Evolutionary conservation across 2,113 vertebrate species (phyloP).

Genomic region (Noturus placidus): DNA sequence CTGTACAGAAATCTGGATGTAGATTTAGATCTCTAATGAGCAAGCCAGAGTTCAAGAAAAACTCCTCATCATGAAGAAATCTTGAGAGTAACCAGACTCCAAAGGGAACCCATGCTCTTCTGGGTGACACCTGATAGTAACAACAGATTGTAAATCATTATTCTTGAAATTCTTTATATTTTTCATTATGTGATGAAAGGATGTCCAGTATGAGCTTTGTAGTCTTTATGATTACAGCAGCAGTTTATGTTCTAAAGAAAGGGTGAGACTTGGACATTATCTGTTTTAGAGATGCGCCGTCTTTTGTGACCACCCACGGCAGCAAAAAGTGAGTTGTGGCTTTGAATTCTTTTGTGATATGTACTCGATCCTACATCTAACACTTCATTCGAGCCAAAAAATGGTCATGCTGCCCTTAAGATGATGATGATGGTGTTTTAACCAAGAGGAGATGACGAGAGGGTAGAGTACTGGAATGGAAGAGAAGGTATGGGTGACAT

Average conservation of each 20-base stretch:
- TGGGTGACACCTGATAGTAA: background rate
- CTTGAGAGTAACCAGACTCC: background rate
- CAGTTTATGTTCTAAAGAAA: background rate
- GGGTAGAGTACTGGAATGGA: background rate
- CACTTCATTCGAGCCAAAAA: background rate
- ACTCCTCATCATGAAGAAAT: background rate
- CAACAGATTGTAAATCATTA: background rate
- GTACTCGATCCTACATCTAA: background rate
- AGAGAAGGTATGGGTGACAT: no score
- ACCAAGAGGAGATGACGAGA: no score
- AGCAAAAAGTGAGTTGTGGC: background rate
- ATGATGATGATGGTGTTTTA: background rate
- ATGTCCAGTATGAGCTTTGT: background rate
- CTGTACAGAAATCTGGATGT: background rate
- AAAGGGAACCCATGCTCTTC: background rate
- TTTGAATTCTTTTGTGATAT: background rate
- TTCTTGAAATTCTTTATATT: no score
- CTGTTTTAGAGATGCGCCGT: background rate
- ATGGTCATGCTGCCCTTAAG: background rate
- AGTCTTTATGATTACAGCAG: background rate
- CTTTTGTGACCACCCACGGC: background rate
- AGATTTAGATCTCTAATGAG: background rate
- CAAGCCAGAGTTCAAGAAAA: background rate
- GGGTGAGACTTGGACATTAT: background rate
- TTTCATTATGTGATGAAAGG: background rate